Percentiles rank a stretch among this genome's conserved stretches.
phyloP scores from a whole-genome alignment of 2,888 invertebrate genomes.

The Monopis laevigella region DNA sequence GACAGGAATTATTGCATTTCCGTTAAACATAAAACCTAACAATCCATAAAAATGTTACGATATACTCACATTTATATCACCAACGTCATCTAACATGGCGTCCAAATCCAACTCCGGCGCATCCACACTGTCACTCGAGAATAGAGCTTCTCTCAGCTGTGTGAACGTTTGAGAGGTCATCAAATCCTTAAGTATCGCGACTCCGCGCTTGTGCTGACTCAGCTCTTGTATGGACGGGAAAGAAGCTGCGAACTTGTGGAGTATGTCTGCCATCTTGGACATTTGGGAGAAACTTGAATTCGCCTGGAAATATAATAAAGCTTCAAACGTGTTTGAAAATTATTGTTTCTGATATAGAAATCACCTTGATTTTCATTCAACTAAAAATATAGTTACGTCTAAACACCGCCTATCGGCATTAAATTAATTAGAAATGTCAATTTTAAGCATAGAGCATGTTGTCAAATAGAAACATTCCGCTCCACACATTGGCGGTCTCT shows the following conservation, averaged over 20 bases:
- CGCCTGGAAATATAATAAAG: constrained; percentile 43
- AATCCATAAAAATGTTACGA: too few species aligned
- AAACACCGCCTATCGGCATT: too few species aligned
- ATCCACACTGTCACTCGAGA: constrained; percentile 23
- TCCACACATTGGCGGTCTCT: too few species aligned
- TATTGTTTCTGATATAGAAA: too few species aligned
- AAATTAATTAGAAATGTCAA: too few species aligned
- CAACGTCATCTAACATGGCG: constrained; percentile 34
- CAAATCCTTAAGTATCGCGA: constrained; percentile 31
- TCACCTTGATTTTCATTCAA: too few species aligned
- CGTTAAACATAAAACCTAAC: too few species aligned
- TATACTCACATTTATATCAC: constrained; percentile 34
- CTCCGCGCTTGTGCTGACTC: constrained; percentile 34
- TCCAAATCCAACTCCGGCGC: constrained; percentile 33
- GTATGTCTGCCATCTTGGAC: constrained; percentile 39
- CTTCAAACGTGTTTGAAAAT: too few species aligned
- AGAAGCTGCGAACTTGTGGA: constrained; percentile 43
- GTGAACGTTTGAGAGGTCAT: constrained; percentile 30
- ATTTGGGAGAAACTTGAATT: constrained; percentile 64
- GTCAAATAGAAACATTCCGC: too few species aligned
- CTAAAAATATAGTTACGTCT: too few species aligned
- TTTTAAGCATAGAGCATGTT: too few species aligned
- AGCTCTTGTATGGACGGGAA: constrained; percentile 37
- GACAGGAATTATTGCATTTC: too few species aligned
- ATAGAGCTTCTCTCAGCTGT: constrained; percentile 26